Evolutionary conservation across 2,797 vertebrate genomes (phyloP).

Genomic region (Thripadectes ignobilis): DNA sequence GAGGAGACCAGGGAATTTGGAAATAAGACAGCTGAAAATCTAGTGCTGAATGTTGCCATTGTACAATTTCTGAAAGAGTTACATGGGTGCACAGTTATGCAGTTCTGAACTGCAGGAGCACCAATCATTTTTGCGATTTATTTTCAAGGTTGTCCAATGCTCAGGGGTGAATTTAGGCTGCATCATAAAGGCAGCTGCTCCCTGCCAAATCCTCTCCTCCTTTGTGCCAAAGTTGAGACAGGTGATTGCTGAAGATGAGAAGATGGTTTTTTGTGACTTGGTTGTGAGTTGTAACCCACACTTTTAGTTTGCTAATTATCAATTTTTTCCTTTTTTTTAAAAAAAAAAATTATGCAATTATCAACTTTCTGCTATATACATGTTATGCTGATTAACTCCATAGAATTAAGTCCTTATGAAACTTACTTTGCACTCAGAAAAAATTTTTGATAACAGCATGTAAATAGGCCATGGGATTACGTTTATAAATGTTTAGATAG

Average conservation of each 20-base stretch:
- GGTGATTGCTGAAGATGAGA: neutral
- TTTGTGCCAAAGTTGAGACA: neutral
- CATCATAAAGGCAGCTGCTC: neutral
- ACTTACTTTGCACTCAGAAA: neutral
- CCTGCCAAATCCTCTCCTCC: neutral
- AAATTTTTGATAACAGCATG: neutral
- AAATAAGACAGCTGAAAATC: neutral
- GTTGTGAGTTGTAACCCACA: neutral
- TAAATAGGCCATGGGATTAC: neutral
- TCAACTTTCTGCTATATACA: neutral
- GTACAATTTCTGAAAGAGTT: neutral
- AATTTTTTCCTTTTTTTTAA: rapidly evolving
- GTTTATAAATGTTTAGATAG: neutral
- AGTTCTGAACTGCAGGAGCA: neutral
- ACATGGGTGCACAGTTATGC: rapidly evolving
- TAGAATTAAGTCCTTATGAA: neutral
- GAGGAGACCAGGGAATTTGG: neutral
- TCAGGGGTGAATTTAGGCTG: neutral
- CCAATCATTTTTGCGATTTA: neutral
- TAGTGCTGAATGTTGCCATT: rapidly evolving
- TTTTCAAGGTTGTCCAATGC: neutral
- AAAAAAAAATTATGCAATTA: neutral
- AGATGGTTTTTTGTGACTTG: neutral
- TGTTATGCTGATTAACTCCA: neutral
- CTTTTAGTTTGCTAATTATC: neutral